Evolutionary conservation across 2,888 invertebrate species (phyloP), one percentile per base, ranked within the genome.

Genomic region (Arenicola marina): DNA sequence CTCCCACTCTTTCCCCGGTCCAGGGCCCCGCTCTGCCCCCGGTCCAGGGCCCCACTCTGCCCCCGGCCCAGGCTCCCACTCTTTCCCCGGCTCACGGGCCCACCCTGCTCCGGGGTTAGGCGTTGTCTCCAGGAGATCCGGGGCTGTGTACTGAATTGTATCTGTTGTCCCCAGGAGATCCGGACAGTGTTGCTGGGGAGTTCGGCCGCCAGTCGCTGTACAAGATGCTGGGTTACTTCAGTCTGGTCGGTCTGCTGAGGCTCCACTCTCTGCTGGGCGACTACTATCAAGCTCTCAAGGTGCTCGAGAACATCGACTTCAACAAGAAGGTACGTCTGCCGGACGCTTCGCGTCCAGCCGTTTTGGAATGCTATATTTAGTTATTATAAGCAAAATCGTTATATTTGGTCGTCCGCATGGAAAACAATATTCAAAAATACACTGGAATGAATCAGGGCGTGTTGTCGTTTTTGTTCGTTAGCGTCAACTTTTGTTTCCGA

Each of bases 161-260:
- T 15, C 7, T 33, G 7, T 26, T 57, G 7, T 4, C n/a, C 11
- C 4, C 31, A 57, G 57, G 56, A 38, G 81, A 83, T 61, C 80
- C 93, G 91, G 83, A 95, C 81, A 91, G 92, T 0, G 96, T 96
- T 0, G 95, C 97, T 64, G 98, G 97, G 11, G 93, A 94, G 78
- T 99, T 97, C 83, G 99, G 98, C 0, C 90, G 92, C 61, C 93
- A 95, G 80, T 92, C 95, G 0, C 88, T 99, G 48, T 99, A 99
- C 87, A 99, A 98, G 87, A 99, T 98, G 95, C 87, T 99, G 81
- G 99, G 99, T 0, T 99, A 99, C 84, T 99, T 98, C 86, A 95
- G 96, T 43, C 87, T 99, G 33, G 95, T 99, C 57, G 99, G 98
- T 1, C 87, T 99, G 11, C 87, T 99, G 67, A 89, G 99, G 59